Conservation (phyloP, 1,140 invertebrate species). For the Ptiloglossa arizonensis region DNA sequence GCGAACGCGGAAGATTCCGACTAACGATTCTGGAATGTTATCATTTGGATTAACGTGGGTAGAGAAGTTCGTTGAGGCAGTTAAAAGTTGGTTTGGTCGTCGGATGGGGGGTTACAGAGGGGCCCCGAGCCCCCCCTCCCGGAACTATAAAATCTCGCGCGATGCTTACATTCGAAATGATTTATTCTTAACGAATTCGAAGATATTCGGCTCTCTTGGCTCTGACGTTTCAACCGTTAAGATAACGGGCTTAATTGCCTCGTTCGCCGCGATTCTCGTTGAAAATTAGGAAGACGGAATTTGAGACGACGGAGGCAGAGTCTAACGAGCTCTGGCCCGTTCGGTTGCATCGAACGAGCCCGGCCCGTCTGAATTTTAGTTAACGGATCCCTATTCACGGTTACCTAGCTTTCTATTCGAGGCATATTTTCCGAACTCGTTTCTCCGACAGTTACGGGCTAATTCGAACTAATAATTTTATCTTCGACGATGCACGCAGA, state of each 20-base stretch:
- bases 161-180: conserved; percentile 43
- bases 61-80: conserved; percentile 53
- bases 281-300: conserved; percentile 8
- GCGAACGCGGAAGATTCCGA: conserved; percentile 34
- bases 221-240: conserved; percentile 15
- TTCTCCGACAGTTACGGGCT: too few species aligned
- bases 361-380: background rate
- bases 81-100: conserved; percentile 59
- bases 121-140: background rate
- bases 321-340: conserved; percentile 9
- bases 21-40: conserved; percentile 53
- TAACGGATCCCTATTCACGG: too few species aligned
- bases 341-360: background rate
- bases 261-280: background rate
- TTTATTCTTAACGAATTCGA: conserved; percentile 55
- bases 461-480: too few species aligned
- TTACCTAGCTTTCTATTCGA: too few species aligned
- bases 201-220: conserved; percentile 38
- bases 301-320: conserved; percentile 11
- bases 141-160: conserved; percentile 48
- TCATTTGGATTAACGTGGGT: conserved; percentile 36
- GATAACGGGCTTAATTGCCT: conserved; percentile 42
- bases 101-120: conserved; percentile 15
- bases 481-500: too few species aligned
- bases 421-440: too few species aligned